phyloP scores from a whole-genome alignment of 2,797 vertebrate genomes.

The Sebastes paucispinis region DNA sequence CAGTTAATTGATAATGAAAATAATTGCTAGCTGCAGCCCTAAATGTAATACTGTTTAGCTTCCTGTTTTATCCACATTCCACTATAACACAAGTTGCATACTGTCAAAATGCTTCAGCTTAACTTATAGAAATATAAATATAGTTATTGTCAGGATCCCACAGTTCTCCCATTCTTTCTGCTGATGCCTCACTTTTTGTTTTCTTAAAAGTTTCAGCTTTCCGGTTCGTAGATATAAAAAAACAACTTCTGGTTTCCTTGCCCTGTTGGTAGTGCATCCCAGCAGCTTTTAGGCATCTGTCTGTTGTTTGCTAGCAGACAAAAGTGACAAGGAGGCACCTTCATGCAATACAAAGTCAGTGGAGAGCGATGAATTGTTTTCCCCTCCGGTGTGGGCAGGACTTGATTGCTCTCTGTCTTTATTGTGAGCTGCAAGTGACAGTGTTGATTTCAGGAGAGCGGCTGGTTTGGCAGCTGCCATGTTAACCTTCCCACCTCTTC shows the following conservation, averaged over 20 bases:
- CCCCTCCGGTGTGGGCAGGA: background rate
- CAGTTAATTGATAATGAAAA: no score
- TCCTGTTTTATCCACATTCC: no score
- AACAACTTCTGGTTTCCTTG: no score
- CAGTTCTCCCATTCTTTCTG: background rate
- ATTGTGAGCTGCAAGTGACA: background rate
- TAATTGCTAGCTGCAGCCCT: no score
- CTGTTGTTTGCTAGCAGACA: background rate
- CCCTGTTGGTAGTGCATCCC: background rate
- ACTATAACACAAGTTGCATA: no score
- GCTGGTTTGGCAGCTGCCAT: background rate
- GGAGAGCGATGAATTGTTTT: background rate
- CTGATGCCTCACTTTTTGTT: background rate
- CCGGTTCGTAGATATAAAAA: background rate
- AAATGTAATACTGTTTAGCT: rapidly evolving
- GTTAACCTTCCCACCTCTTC: background rate
- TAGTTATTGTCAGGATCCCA: background rate
- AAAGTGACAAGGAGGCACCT: background rate
- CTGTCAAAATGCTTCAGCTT: background rate
- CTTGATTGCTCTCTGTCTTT: background rate
- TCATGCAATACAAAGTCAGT: background rate
- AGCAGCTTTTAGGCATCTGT: background rate
- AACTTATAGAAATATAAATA: rapidly evolving
- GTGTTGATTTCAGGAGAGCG: background rate
- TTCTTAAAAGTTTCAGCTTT: background rate